Percentiles rank a stretch among this genome's conserved stretches.
Conservation (phyloP, 2,113 vertebrate genomes). For the Apodemus sylvaticus region DNA sequence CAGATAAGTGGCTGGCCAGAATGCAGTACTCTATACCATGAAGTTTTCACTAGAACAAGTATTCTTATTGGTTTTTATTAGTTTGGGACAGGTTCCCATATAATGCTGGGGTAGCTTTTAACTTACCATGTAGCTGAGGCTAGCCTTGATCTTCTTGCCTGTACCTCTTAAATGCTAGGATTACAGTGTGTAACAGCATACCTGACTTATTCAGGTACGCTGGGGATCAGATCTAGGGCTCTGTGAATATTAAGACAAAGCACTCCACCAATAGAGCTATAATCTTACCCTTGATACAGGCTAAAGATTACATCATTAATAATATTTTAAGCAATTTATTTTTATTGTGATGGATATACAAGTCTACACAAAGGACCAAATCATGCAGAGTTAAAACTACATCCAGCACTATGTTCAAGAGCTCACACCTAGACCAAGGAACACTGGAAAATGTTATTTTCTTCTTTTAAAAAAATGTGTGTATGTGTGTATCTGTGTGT, state of each 20-base stretch:
- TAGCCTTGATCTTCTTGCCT: not conserved
- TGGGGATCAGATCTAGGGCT: not conserved
- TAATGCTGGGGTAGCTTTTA: not conserved
- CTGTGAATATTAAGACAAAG: not conserved
- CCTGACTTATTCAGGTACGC: not conserved
- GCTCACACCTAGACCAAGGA: not conserved
- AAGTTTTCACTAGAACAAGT: not conserved
- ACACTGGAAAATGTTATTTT: not conserved
- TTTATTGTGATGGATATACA: not conserved
- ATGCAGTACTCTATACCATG: not conserved
- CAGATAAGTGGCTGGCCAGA: conserved; percentile 30
- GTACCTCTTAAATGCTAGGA: not conserved
- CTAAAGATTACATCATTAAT: not conserved
- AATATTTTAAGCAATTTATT: not conserved
- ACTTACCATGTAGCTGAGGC: not conserved
- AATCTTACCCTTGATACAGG: not conserved
- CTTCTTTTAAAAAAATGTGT: not conserved
- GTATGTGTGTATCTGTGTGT: not conserved
- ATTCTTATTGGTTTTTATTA: not conserved
- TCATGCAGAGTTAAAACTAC: not conserved
- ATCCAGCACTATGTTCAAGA: not conserved
- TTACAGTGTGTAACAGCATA: not conserved
- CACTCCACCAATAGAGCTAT: not conserved
- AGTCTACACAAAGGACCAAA: not conserved
- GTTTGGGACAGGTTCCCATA: not conserved